Evolutionary conservation across 2,888 invertebrate species (phyloP), one percentile per base, ranked within the genome.

Genomic region (Halocaridina rubra): DNA sequence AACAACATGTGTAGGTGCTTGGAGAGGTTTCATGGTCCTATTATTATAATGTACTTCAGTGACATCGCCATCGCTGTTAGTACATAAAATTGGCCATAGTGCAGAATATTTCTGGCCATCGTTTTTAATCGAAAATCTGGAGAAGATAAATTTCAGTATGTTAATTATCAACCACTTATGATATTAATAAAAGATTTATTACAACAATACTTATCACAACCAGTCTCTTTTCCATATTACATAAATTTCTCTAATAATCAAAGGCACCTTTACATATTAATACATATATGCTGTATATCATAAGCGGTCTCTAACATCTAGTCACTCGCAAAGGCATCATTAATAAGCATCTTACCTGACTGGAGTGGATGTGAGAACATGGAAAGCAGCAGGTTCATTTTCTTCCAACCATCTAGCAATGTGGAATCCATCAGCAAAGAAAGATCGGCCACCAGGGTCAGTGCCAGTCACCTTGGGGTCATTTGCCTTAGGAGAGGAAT

Each of bases 11-110:
- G 89, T 88, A 13, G 90, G 90, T 10, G 89, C 89, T 88, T 90
- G 90, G 7, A 90, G 89, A 4, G 91, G 90, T 39, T 90, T 89
- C 90, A 90, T 90, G 7, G 90, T 90, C 24, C 90, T 89, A 69
- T 90, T 90, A 81, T 90, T 90, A 86, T 90, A 90, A 88, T 91
- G 90, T 24, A 91, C 90, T 88, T 91, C 90, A 19, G 89, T 89
- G 7, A 90, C 85, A 39, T 90, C 89, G 10, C 90, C 90, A 46
- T 90, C 89, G 72, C 89, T 88, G 80, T 89, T 89, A 5, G 89
- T 88, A 78, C 89, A 89, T 30, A 91, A 89, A 22, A 90, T 89
- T 27, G 90, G 90, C 88, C 90, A 90, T 32, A 89, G 88, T 30
- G 90, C 90, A 13, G 90, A 89, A 81, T 90, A 90, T 75, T 89